Evolutionary conservation across 2,888 invertebrate genomes (phyloP).

Genomic region (Lepidocyrtinus sp.): DNA sequence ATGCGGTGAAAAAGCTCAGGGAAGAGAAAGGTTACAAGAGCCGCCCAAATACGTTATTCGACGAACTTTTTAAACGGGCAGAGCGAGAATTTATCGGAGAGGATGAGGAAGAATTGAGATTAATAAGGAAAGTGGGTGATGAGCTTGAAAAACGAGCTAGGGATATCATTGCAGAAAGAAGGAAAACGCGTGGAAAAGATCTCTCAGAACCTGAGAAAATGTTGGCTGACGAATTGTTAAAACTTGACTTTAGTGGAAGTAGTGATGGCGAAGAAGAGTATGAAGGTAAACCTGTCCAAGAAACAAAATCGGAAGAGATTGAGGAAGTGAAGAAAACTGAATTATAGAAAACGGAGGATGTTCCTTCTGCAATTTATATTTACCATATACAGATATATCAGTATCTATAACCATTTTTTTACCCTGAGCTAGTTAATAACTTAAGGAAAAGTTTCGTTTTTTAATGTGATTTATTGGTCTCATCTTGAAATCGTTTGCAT

Average conservation of each 20-base stretch:
- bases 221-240: slow-evolving; percentile 53
- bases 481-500: not conserved
- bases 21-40: slow-evolving; percentile 60
- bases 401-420: too few species aligned
- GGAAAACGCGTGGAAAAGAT: slow-evolving; percentile 43
- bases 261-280: slow-evolving; percentile 24
- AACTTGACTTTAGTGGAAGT: slow-evolving; percentile 52
- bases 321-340: slow-evolving; percentile 31
- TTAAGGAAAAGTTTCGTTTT: slow-evolving; percentile 23
- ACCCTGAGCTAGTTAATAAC: not conserved
- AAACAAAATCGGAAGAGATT: too few species aligned
- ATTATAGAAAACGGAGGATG: slow-evolving; percentile 26
- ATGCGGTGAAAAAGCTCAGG: slow-evolving; percentile 54
- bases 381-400: not conserved
- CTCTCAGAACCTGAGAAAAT: slow-evolving; percentile 44
- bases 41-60: slow-evolving; percentile 53
- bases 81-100: slow-evolving; percentile 64
- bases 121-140: slow-evolving; percentile 59
- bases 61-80: slow-evolving; percentile 60
- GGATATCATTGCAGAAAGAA: slow-evolving; percentile 50
- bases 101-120: slow-evolving; percentile 57
- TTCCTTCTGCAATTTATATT: not conserved
- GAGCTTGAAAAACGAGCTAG: slow-evolving; percentile 56
- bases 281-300: slow-evolving; percentile 10
- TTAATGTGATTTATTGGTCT: slow-evolving; percentile 17